Conservation (phyloP, 2,797 vertebrate species). For the Sternotherus odoratus region DNA sequence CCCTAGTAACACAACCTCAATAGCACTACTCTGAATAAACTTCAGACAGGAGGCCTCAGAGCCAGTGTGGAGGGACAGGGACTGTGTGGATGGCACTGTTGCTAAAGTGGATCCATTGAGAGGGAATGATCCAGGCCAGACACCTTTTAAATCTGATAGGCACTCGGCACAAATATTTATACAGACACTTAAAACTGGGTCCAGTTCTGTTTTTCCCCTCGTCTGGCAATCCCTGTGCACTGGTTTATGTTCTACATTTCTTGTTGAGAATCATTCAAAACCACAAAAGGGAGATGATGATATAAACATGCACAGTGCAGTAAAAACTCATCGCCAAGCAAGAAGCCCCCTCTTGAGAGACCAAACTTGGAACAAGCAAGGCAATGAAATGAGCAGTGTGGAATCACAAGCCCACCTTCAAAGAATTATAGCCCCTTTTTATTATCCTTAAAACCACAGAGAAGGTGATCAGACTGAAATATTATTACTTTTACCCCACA, state of each 20-base stretch:
- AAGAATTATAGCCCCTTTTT: background rate
- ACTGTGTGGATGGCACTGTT: background rate
- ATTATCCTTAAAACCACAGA: background rate
- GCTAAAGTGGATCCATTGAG: background rate
- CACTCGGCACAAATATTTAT: background rate
- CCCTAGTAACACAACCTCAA: background rate
- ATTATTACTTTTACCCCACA: background rate
- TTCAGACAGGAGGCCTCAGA: background rate
- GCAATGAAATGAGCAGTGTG: background rate
- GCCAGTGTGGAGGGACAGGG: background rate
- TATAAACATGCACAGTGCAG: background rate
- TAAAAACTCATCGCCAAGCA: background rate
- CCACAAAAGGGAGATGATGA: background rate
- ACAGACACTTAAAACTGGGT: rapidly evolving
- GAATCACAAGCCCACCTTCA: background rate
- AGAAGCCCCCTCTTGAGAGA: background rate
- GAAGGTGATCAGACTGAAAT: background rate
- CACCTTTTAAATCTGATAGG: background rate
- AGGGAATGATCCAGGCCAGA: background rate
- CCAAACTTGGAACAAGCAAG: background rate
- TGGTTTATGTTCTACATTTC: background rate
- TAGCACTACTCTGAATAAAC: background rate
- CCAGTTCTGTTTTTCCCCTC: background rate
- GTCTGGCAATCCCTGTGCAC: background rate
- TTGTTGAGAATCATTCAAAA: background rate